Evolutionary conservation across 1,140 invertebrate genomes (phyloP).

Genomic region (Hesperophylax magnus): DNA sequence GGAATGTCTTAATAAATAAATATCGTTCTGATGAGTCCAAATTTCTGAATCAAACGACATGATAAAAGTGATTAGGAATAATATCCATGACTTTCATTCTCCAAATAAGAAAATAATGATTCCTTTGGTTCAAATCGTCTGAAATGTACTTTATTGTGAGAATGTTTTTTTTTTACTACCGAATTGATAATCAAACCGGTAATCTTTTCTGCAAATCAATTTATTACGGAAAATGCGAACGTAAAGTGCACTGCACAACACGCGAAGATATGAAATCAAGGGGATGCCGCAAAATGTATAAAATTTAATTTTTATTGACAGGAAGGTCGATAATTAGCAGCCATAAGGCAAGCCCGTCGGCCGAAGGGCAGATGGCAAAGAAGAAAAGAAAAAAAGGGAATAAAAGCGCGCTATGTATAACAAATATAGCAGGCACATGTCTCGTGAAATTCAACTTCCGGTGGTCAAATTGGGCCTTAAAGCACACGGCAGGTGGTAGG

Average conservation of each 20-base stretch:
- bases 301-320: constrained; percentile 18
- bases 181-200: too few species aligned
- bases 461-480: constrained; percentile 38
- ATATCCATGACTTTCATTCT: too few species aligned
- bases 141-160: too few species aligned
- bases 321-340: constrained; percentile 10
- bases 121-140: too few species aligned
- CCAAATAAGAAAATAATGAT: too few species aligned
- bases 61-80: too few species aligned
- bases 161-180: too few species aligned
- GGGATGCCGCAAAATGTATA: neutral
- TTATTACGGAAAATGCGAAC: neutral
- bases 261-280: neutral
- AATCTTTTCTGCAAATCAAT: neutral
- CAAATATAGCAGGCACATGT: constrained; percentile 27
- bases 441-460: constrained; percentile 30
- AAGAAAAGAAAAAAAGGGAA: constrained; percentile 30
- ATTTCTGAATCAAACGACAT: too few species aligned
- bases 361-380: constrained; percentile 19
- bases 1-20: too few species aligned
- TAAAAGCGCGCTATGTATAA: neutral
- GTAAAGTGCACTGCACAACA: neutral
- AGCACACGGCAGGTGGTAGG: constrained; percentile 35
- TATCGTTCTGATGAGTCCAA: too few species aligned
- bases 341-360: neutral